A percentile compares a stretch with the other conserved stretches of the same genome.
Evolutionary conservation across 2,888 invertebrate species (phyloP).

Genomic region (Macrophya annulata): DNA sequence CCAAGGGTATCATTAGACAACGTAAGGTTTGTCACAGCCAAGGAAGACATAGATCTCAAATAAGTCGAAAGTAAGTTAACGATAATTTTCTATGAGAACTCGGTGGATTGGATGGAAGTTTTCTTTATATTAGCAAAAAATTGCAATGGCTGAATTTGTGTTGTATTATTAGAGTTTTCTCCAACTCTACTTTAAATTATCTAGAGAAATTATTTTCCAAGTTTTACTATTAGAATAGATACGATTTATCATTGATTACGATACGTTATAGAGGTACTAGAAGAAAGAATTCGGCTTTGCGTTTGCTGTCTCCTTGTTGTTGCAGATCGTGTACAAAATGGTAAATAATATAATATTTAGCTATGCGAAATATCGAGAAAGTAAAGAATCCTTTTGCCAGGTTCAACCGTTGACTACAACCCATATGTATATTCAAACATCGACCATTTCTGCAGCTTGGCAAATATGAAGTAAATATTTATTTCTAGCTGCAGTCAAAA

Average conservation of each 20-base stretch:
- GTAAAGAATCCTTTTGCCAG: not conserved
- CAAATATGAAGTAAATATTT: not conserved
- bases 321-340: conserved; percentile 52
- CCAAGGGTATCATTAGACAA: conserved; percentile 73
- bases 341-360: conserved; percentile 47
- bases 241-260: conserved; percentile 31
- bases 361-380: not conserved
- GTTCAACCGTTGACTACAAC: not conserved
- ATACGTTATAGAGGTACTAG: conserved; percentile 48
- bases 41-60: conserved; percentile 63
- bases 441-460: not conserved
- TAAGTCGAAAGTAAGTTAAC: conserved; percentile 66
- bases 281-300: conserved; percentile 50
- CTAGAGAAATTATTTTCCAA: not conserved
- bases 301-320: conserved; percentile 43
- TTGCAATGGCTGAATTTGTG: not conserved
- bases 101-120: not conserved
- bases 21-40: conserved; percentile 75
- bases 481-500: conserved; percentile 54
- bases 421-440: not conserved
- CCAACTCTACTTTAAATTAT: not conserved
- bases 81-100: not conserved
- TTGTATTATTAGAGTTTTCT: not conserved
- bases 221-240: conserved; percentile 10
- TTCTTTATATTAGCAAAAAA: not conserved